A percentile compares a stretch with the other conserved stretches of the same genome.
phyloP scores from a whole-genome alignment of 2,888 invertebrate species.

The Amiota mariae region DNA sequence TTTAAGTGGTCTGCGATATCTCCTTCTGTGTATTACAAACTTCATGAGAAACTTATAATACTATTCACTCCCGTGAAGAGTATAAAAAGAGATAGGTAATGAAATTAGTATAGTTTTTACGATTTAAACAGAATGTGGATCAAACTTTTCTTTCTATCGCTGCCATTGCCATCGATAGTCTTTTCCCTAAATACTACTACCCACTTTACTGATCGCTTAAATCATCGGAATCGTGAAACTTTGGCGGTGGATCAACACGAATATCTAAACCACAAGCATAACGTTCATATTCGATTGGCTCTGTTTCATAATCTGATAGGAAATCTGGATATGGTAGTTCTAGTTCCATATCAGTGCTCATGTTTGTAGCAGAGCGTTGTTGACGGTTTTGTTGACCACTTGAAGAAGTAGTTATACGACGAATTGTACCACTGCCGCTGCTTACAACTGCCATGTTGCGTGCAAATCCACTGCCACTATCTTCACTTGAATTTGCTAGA shows the following conservation, averaged over 20 bases:
- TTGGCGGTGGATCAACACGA: slow-evolving; percentile 84
- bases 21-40: too few relatives aligned
- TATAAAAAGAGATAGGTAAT: too few relatives aligned
- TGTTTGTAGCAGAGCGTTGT: slow-evolving; percentile 64
- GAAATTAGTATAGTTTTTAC: slow-evolving; percentile 10
- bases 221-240: slow-evolving; percentile 83
- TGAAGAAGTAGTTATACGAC: slow-evolving; percentile 50
- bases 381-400: slow-evolving; percentile 19
- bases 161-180: slow-evolving; percentile 28
- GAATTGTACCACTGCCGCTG: slow-evolving; percentile 58
- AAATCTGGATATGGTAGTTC: slow-evolving; percentile 75
- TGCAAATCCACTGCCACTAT: slow-evolving; percentile 63
- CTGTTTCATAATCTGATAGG: slow-evolving; percentile 75
- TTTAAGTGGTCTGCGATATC: too few relatives aligned
- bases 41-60: too few relatives aligned
- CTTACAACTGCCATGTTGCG: slow-evolving; percentile 37
- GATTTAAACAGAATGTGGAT: not conserved
- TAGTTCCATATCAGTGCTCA: slow-evolving; percentile 70
- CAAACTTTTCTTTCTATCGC: slow-evolving; percentile 43
- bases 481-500: slow-evolving; percentile 72
- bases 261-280: slow-evolving; percentile 85
- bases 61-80: too few relatives aligned
- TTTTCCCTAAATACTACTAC: not conserved
- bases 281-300: slow-evolving; percentile 78
- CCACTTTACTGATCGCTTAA: slow-evolving; percentile 66